phyloP scores from a whole-genome alignment of 2,113 vertebrate genomes.

The Xenopus laevis region DNA sequence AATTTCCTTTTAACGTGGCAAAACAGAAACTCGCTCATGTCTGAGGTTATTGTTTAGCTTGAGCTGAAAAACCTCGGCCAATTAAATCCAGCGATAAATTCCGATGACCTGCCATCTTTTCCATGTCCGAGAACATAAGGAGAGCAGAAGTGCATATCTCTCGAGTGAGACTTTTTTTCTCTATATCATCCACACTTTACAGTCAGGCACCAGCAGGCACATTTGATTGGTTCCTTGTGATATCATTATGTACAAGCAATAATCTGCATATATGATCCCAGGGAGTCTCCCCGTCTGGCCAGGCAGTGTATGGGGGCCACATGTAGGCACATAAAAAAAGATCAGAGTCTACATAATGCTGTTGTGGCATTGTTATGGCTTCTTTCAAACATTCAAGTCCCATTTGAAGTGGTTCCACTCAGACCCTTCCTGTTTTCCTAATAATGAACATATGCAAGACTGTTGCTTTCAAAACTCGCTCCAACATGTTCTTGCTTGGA shows the following conservation, averaged over 20 bases:
- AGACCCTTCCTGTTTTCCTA: neutral
- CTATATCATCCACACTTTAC: neutral
- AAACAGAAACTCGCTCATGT: neutral
- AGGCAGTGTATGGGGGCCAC: neutral
- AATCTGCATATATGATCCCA: neutral
- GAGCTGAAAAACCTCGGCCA: neutral
- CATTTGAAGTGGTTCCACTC: slow-evolving; percentile 38
- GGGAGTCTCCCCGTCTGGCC: neutral
- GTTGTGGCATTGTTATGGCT: slow-evolving; percentile 12
- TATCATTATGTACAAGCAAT: slow-evolving; percentile 5
- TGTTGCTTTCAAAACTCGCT: neutral
- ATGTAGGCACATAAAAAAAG: slow-evolving; percentile 22
- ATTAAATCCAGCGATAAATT: neutral
- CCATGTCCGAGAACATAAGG: neutral
- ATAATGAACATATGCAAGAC: neutral
- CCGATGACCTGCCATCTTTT: too few relatives aligned
- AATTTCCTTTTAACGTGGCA: neutral
- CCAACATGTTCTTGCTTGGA: too few relatives aligned
- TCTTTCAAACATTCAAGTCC: neutral
- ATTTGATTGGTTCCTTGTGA: neutral
- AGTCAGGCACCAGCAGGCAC: neutral
- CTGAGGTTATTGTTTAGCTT: neutral
- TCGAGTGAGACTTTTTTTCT: neutral
- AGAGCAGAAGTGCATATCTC: neutral
- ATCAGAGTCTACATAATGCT: slow-evolving; percentile 9